phyloP scores from a whole-genome alignment of 2,888 invertebrate genomes.

The Trissoscelio sp. region DNA sequence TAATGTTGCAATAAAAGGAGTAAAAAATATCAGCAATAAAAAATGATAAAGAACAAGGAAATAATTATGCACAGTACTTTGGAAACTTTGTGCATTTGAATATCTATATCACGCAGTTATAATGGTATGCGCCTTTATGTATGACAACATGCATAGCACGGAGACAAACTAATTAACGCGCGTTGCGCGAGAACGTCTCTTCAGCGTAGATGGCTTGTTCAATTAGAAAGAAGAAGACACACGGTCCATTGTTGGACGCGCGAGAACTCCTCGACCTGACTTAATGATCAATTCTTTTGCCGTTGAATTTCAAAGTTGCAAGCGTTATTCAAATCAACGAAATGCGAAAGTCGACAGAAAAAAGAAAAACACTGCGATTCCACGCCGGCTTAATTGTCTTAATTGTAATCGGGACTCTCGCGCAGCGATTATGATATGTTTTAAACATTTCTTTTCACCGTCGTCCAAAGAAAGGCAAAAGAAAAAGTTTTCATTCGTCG shows the following conservation, averaged over 20 bases:
- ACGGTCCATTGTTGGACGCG: slow-evolving; percentile 51
- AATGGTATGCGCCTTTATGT: slow-evolving; percentile 34
- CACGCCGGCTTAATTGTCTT: slow-evolving; percentile 13
- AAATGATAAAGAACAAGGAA: background rate
- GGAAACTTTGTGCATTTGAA: slow-evolving; percentile 18
- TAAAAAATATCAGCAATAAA: background rate
- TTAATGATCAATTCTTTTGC: slow-evolving; percentile 62
- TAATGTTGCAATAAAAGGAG: too few relatives aligned
- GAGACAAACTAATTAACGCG: slow-evolving; percentile 58
- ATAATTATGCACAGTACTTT: slow-evolving; percentile 9
- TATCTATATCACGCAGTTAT: slow-evolving; percentile 9
- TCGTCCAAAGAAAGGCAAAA: background rate
- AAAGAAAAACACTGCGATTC: slow-evolving; percentile 13
- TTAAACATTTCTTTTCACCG: slow-evolving; percentile 20
- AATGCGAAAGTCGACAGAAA: slow-evolving; percentile 31
- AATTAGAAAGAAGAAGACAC: slow-evolving; percentile 57
- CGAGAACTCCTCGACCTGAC: slow-evolving; percentile 60
- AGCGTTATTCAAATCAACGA: slow-evolving; percentile 44
- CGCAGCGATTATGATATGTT: background rate
- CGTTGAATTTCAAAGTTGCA: slow-evolving; percentile 24
- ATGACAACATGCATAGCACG: slow-evolving; percentile 10
- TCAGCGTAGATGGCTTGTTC: slow-evolving; percentile 29
- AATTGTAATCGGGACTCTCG: slow-evolving; percentile 22
- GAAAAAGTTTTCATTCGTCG: background rate
- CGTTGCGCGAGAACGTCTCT: slow-evolving; percentile 41